phyloP scores from a whole-genome alignment of 2,113 vertebrate species.

The Thamnophis sirtalis region DNA sequence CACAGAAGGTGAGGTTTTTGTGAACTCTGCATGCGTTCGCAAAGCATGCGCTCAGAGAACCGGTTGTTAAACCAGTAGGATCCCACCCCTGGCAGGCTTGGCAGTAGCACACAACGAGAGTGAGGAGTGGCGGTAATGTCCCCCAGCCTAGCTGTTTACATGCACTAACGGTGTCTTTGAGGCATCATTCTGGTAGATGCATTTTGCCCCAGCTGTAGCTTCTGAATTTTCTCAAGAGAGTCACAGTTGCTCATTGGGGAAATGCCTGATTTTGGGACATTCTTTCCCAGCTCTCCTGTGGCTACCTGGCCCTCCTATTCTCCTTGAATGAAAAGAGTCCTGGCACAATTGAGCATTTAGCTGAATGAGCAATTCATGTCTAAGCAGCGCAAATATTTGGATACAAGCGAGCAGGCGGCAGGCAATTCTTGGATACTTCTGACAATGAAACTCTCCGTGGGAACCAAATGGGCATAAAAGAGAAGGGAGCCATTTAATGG shows the following conservation, averaged over 20 bases:
- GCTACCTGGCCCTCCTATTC: slow-evolving; percentile 61
- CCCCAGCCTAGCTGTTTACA: not conserved
- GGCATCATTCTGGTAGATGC: not conserved
- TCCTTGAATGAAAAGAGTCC: slow-evolving; percentile 54
- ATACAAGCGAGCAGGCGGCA: slow-evolving; percentile 63
- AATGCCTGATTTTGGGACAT: not conserved
- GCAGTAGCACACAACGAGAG: not conserved
- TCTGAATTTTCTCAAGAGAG: not conserved
- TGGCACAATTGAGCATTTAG: slow-evolving; percentile 54
- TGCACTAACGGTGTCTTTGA: not conserved
- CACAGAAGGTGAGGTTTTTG: no score
- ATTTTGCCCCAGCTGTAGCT: not conserved
- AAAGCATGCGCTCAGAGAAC: no score
- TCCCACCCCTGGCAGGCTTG: no score
- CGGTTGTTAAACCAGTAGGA: no score
- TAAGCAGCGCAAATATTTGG: slow-evolving; percentile 72
- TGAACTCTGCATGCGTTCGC: no score
- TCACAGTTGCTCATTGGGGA: fast-evolving
- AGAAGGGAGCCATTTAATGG: slow-evolving; percentile 32
- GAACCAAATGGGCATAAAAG: slow-evolving; percentile 65
- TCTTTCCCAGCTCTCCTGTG: slow-evolving; percentile 32
- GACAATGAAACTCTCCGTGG: slow-evolving; percentile 66
- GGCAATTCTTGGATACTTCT: slow-evolving; percentile 56
- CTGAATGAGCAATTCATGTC: slow-evolving; percentile 54
- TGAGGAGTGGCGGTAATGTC: not conserved